These are phyloP conservation scores for Pseudopodoces humilis DNA, from an alignment of 2,113 vertebrate genomes.

Conservation along the genomic window DNA sequence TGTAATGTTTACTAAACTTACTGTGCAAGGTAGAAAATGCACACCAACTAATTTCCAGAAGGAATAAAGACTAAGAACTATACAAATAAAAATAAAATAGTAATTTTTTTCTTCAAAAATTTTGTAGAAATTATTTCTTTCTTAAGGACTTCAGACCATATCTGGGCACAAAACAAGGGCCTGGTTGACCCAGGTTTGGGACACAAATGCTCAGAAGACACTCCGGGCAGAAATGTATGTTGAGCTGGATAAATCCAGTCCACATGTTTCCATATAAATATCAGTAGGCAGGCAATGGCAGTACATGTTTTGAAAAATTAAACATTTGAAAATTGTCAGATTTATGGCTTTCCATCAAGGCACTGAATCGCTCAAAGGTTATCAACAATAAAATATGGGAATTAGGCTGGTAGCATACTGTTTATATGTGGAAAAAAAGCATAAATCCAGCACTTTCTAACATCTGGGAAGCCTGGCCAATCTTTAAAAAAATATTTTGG, in stretches of 20 bases:
- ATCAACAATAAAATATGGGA: neutral
- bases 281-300: neutral
- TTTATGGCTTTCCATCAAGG: neutral
- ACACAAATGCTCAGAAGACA: neutral
- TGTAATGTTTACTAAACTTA: neutral
- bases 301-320: neutral
- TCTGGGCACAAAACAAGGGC: neutral
- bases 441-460: neutral
- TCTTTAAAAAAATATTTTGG: neutral
- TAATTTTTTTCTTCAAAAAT: neutral
- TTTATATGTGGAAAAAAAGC: neutral
- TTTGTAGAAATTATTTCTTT: neutral
- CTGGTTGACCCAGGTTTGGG: neutral
- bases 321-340: neutral
- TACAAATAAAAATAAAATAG: neutral
- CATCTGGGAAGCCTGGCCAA: neutral
- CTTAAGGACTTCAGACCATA: neutral
- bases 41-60: neutral
- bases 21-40: neutral
- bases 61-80: neutral
- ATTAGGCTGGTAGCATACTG: neutral
- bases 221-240: neutral
- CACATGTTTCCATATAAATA: neutral
- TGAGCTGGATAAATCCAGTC: neutral
- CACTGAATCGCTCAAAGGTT: neutral